Evolutionary conservation across 92 coral and sea anemone species (phyloP), one percentile per base, ranked within the genome.

Genomic region (Chrysogorgia sp.): DNA sequence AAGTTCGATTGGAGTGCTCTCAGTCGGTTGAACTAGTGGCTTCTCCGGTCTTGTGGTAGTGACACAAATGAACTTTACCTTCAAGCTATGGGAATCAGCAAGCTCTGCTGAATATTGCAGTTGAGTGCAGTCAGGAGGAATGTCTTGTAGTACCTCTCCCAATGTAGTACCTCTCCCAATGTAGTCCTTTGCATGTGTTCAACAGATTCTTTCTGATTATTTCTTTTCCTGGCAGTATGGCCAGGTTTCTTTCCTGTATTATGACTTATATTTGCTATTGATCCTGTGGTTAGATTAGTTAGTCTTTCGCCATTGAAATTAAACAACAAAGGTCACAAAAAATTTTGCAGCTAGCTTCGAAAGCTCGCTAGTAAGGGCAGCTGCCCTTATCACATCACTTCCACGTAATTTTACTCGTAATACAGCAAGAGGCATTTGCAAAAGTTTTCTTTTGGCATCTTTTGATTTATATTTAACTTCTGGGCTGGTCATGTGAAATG

Each of bases 201-300:
- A 13, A 35, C 58, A 12, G 76, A 45, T 43, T 69, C 76, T 69
- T 69, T 69, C 24, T 40, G 7, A 4, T 69, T 64, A 43, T 78
- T 64, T 23, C 79, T 45, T 64, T 64, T 63, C 34, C 76, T 65
- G 22, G 79, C 48, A 26, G 78, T 64, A 21, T 64, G 59, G 14
- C 78, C 83, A 43, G 83, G 82, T 58, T 75, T 63, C 67, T 58
- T 63, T 40, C 87, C 67, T 2, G 83, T 41, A 65, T 76, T 25
- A n/a, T 50, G 72, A 59, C 76, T 64, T 32, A 66, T 74, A 28
- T 64, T 76, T 26, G 86, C 86, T 28, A 49, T 75, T 23, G 82
- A 52, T 33, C 35, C 29, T 61, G 82, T 45, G 24, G 86, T 82
- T 14, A 82, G 35, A 50, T 82, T 82, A 15, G 34, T 63, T 24